Conservation (phyloP, 2,113 vertebrate species). For the Phyllostomus hastatus region DNA sequence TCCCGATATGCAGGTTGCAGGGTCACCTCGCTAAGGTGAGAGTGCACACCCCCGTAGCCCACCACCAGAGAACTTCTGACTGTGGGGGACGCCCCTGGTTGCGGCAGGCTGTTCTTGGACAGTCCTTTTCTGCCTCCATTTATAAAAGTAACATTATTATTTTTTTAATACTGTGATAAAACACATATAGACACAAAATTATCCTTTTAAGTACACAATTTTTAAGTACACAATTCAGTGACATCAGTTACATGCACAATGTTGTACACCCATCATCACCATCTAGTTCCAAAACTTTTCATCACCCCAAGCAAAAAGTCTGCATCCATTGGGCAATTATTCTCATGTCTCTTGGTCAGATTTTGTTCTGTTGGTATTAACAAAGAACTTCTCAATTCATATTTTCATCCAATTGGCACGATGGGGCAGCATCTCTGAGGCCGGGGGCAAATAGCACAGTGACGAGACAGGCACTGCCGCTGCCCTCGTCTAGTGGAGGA, state of each 20-base stretch:
- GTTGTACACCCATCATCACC: not conserved
- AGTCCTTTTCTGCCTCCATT: not conserved
- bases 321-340: not conserved
- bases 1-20: slow-evolving; percentile 56
- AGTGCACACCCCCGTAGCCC: accelerated
- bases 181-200: not conserved
- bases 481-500: not conserved
- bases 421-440: not conserved
- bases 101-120: too few relatives aligned
- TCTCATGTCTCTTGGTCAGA: not conserved
- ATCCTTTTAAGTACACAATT: not conserved
- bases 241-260: not conserved
- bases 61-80: accelerated
- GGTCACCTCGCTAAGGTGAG: slow-evolving; percentile 69
- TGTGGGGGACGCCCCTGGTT: not conserved
- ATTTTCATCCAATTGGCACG: not conserved
- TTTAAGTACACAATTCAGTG: not conserved
- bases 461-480: not conserved
- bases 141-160: not conserved
- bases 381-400: not conserved
- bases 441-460: not conserved
- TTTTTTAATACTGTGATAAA: not conserved
- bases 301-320: not conserved
- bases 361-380: not conserved
- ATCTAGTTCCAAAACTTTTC: not conserved